Conservation (phyloP, 1,140 invertebrate species). For the Drosophila orosa region DNA sequence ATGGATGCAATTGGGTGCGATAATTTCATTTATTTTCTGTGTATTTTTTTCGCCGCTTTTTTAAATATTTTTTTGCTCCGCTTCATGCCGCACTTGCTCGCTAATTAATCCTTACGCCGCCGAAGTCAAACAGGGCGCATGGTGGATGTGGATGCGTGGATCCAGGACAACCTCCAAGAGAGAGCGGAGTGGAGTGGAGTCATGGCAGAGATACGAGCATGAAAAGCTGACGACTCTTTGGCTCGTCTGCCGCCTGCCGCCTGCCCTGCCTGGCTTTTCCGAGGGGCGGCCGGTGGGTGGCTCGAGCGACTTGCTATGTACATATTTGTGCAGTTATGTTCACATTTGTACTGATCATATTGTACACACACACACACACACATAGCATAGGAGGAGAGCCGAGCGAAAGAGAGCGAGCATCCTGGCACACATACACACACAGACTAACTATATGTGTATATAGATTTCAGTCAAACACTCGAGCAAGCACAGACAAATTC, state of each 20-base stretch:
- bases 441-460: slow-evolving; percentile 75
- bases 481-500: slow-evolving; percentile 84
- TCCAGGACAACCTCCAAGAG: slow-evolving; percentile 16
- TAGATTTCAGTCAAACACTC: slow-evolving; percentile 84
- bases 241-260: slow-evolving; percentile 38
- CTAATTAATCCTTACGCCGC: slow-evolving; percentile 83
- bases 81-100: slow-evolving; percentile 73
- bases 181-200: slow-evolving; percentile 49
- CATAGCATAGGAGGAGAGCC: neutral
- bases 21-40: slow-evolving; percentile 61
- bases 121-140: slow-evolving; percentile 61
- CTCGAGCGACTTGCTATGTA: slow-evolving; percentile 77
- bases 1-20: slow-evolving; percentile 77
- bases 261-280: slow-evolving; percentile 36
- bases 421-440: slow-evolving; percentile 59
- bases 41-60: slow-evolving; percentile 3
- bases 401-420: slow-evolving; percentile 49
- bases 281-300: slow-evolving; percentile 15
- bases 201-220: slow-evolving; percentile 62
- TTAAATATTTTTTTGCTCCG: slow-evolving; percentile 26
- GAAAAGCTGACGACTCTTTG: slow-evolving; percentile 65
- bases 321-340: slow-evolving; percentile 84
- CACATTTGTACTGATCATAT: slow-evolving; percentile 84
- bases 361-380: slow-evolving; percentile 67
- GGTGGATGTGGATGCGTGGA: slow-evolving; percentile 27